Evolutionary conservation across 2,888 invertebrate species (phyloP).

Genomic region (Leucania comma): DNA sequence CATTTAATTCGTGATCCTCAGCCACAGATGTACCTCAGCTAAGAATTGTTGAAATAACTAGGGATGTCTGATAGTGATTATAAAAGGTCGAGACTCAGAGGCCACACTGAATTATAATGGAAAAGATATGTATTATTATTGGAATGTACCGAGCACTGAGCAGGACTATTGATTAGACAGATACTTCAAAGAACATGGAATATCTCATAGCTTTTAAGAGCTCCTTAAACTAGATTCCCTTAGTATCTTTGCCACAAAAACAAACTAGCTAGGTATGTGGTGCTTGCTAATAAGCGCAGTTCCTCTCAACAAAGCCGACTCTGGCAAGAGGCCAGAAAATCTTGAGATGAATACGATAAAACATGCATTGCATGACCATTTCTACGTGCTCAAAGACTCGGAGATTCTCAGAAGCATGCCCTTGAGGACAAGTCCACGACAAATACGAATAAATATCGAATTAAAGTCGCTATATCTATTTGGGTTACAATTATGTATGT

Average conservation of each 20-base stretch:
- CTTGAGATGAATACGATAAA: conserved; percentile 34
- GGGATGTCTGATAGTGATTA: too few relatives aligned
- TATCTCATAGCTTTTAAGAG: conserved; percentile 4
- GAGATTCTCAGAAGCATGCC: conserved; percentile 42
- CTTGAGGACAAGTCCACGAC: conserved; percentile 47
- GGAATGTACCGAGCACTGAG: background rate
- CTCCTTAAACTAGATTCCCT: conserved; percentile 13
- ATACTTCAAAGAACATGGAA: conserved; percentile 12
- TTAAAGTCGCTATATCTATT: conserved; percentile 61
- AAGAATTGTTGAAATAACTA: conserved; percentile 39
- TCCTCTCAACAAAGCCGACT: conserved; percentile 30
- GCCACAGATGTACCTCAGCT: conserved; percentile 5
- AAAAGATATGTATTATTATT: background rate
- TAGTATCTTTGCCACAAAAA: conserved; percentile 4
- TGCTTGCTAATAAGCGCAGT: conserved; percentile 33
- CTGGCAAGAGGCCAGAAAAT: conserved; percentile 38
- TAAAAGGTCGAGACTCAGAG: conserved; percentile 25
- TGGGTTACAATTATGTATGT: conserved; percentile 66
- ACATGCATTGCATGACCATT: conserved; percentile 44
- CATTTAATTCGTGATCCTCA: conserved; percentile 35
- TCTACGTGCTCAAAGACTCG: conserved; percentile 25
- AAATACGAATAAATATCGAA: conserved; percentile 50
- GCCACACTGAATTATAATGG: conserved; percentile 5
- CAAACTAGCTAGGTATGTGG: conserved; percentile 23
- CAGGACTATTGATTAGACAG: conserved; percentile 3